These are phyloP conservation scores for Mya arenaria DNA, from an alignment of 1,140 invertebrate genomes.

Conservation along the genomic window DNA sequence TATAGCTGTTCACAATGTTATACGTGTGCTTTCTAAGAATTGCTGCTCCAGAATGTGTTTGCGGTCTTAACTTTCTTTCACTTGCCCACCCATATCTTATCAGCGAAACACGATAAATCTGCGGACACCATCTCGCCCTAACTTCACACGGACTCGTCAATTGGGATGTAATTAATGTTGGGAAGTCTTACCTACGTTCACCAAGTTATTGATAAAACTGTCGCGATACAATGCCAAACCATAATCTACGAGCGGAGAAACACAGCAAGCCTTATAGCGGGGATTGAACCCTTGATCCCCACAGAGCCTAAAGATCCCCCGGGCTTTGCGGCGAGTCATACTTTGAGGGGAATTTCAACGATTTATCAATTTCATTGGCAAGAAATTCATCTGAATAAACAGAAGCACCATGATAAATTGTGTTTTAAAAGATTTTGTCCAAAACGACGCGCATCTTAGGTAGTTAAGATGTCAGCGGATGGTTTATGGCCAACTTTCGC, in stretches of 20 bases:
- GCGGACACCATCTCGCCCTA: background rate
- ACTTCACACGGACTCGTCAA: slow-evolving; percentile 43
- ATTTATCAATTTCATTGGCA: slow-evolving; percentile 52
- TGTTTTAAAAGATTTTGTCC: slow-evolving; percentile 45
- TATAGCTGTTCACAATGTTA: too few relatives aligned
- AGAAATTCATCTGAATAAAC: slow-evolving; percentile 57
- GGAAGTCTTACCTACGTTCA: slow-evolving; percentile 26
- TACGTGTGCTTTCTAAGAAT: too few relatives aligned
- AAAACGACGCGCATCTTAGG: slow-evolving; percentile 30
- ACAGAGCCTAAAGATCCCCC: slow-evolving; percentile 34
- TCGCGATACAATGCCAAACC: background rate
- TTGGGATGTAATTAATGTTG: slow-evolving; percentile 51
- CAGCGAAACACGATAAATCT: too few relatives aligned
- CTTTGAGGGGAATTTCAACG: background rate
- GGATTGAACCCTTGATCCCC: slow-evolving; percentile 28
- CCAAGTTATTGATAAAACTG: slow-evolving; percentile 33
- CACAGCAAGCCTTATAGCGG: background rate
- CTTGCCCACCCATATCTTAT: too few relatives aligned
- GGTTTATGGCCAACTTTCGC: slow-evolving; percentile 22
- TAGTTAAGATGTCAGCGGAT: slow-evolving; percentile 33
- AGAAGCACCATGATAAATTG: slow-evolving; percentile 35
- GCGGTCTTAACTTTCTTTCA: too few relatives aligned
- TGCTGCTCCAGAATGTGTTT: too few relatives aligned
- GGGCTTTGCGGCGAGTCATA: slow-evolving; percentile 7
- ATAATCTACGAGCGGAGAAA: slow-evolving; percentile 34